These are phyloP conservation scores for Delia radicum DNA, from an alignment of 1,140 invertebrate genomes.

Conservation along the genomic window DNA sequence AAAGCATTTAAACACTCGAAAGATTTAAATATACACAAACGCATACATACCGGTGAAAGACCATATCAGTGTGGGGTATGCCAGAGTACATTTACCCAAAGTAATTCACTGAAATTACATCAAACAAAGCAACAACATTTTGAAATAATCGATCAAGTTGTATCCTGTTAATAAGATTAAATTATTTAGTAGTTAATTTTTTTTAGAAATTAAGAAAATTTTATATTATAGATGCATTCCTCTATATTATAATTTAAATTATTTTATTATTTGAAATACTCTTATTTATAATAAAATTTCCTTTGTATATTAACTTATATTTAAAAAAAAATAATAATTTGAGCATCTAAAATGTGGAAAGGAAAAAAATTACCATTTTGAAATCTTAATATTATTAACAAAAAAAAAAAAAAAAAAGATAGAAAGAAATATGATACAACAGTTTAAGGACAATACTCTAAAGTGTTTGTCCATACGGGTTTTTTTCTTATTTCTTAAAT, in stretches of 20 bases:
- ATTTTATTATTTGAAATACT: background rate
- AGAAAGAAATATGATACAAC: too few relatives aligned
- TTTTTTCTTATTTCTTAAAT: too few relatives aligned
- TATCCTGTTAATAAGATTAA: background rate
- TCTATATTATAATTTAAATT: background rate
- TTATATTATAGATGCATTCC: background rate
- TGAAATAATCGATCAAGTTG: background rate
- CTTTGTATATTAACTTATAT: too few relatives aligned
- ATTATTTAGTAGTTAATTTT: background rate
- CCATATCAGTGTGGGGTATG: constrained; percentile 46
- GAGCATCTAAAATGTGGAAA: too few relatives aligned
- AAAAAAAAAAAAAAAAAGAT: too few relatives aligned
- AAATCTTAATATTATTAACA: too few relatives aligned
- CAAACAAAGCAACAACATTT: constrained; percentile 3
- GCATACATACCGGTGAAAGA: constrained; percentile 57
- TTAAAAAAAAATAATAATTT: too few relatives aligned
- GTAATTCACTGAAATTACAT: constrained; percentile 5
- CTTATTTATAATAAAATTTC: background rate
- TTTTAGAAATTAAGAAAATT: background rate
- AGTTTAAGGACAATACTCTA: too few relatives aligned
- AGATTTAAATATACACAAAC: constrained; percentile 57
- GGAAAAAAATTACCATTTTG: too few relatives aligned
- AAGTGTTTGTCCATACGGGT: too few relatives aligned
- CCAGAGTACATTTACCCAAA: constrained; percentile 8
- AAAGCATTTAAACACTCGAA: constrained; percentile 60